Evolutionary conservation across 2,888 invertebrate genomes (phyloP).

Genomic region (Drosophila fulvimacula): DNA sequence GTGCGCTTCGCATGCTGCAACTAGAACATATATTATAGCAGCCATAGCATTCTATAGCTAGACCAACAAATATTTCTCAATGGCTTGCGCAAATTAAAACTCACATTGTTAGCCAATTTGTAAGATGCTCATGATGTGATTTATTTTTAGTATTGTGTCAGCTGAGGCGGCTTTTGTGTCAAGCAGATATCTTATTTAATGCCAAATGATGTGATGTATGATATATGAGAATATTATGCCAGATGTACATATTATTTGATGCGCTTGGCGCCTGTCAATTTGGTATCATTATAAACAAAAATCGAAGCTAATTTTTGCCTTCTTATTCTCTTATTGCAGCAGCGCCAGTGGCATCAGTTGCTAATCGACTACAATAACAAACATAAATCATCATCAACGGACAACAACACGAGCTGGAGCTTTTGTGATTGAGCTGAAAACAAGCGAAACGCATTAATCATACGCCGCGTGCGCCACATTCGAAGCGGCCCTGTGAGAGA

Average conservation of each 20-base stretch:
- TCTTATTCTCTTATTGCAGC: conserved; percentile 15
- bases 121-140: neutral
- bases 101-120: conserved; percentile 50
- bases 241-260: neutral
- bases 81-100: conserved; percentile 14
- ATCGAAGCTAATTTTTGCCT: conserved; percentile 31
- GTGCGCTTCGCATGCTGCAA: conserved; percentile 16
- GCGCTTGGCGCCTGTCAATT: conserved; percentile 39
- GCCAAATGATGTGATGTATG: neutral
- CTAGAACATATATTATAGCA: neutral
- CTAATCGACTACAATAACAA: conserved; percentile 55
- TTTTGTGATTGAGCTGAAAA: conserved; percentile 53
- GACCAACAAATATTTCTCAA: conserved; percentile 18
- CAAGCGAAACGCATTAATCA: conserved; percentile 57
- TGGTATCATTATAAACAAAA: conserved; percentile 36
- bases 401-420: conserved; percentile 4
- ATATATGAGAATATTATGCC: neutral
- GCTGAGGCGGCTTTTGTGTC: conserved; percentile 14
- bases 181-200: conserved; percentile 9
- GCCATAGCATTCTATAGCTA: neutral
- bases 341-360: conserved; percentile 49
- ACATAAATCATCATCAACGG: conserved; percentile 68
- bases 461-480: conserved; percentile 58
- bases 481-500: conserved; percentile 16
- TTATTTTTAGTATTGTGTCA: conserved; percentile 25